Base-by-base conservation (phyloP, 2,888 invertebrate species). In the Aquatica leii region DNA sequence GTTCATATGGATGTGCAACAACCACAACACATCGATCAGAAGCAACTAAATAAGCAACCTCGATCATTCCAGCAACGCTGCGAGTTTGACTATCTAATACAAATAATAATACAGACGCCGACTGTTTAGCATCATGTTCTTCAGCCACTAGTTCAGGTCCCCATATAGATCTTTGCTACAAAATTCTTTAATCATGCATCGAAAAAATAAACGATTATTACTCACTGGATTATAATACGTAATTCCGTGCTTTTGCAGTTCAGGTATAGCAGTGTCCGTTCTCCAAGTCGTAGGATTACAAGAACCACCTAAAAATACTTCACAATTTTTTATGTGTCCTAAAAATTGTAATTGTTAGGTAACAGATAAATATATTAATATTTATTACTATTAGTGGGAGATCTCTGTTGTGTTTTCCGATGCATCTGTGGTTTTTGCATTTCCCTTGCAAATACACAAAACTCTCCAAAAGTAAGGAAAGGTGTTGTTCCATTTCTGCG, bases 261-360 rank as follows among this genome's bases (percentile, higher is more conserved):
- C 92, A 70, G 98, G 98, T 81, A 99, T 98, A 63, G 98, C 98
- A 74, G 93, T 90, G 80, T 98, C 97, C 73, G 92, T 90, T 78
- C 99, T 88, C 98, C 98, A 98, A 51, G 97, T 97, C 60, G 98
- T 98, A 48, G 98, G 98, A 85, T 98, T 98, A 83, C 99, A 99
- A 55, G 98, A 98, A 60, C 99, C 99, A 71, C 99, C 99, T 77
- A 99, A 88, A 85, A 99, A 99, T 76, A 99, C 97, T 85, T 93
- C 93, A 70, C 40, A 49, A 24, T 21, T 18, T 14, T 24, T 3
- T 17, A 14, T 12, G 14, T 77, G 77, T 68, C 78, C 73, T 73
- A 65, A 14, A 65, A 68, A 21, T 12, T 62, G 1, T 18, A 35
- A 50, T 14, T 43, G 9, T 11, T 37, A 12, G 2, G 4, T 3